These are phyloP conservation scores for Sitophilus oryzae DNA, from an alignment of 1,140 invertebrate genomes.

Conservation along the genomic window DNA sequence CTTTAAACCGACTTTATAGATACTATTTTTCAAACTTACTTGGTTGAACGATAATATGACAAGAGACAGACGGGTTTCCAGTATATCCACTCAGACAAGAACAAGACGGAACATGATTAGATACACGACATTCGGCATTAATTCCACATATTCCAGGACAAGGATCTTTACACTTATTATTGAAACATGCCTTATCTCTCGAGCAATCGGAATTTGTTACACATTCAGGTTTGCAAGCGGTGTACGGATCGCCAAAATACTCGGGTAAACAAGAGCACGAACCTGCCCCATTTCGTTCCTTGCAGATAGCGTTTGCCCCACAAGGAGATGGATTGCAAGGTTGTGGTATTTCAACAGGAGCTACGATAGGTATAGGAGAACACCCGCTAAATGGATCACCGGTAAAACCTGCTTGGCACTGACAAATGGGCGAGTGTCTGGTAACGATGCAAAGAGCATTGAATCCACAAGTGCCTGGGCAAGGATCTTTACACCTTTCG, in stretches of 20 bases:
- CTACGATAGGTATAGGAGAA: conserved; percentile 28
- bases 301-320: conserved; percentile 68
- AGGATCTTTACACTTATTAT: conserved; percentile 63
- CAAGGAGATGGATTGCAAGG: conserved; percentile 64
- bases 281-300: conserved; percentile 55
- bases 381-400: conserved; percentile 73
- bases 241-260: conserved; percentile 66
- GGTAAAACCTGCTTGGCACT: conserved; percentile 62
- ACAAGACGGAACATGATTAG: conserved; percentile 70
- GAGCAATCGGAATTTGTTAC: conserved; percentile 65
- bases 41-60: conserved; percentile 50
- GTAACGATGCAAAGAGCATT: conserved; percentile 63
- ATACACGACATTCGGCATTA: conserved; percentile 70
- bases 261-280: conserved; percentile 67
- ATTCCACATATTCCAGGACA: conserved; percentile 67
- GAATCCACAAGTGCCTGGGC: conserved; percentile 68
- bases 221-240: conserved; percentile 67
- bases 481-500: conserved; percentile 70
- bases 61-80: conserved; percentile 63
- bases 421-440: conserved; percentile 70
- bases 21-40: conserved; percentile 44
- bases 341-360: conserved; percentile 34
- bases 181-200: conserved; percentile 58
- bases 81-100: conserved; percentile 56
- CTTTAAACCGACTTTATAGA: background rate